A percentile compares a stretch with the other conserved stretches of the same genome.
phyloP scores from a whole-genome alignment of 2,888 invertebrate genomes.

The Heliconius hortense region DNA sequence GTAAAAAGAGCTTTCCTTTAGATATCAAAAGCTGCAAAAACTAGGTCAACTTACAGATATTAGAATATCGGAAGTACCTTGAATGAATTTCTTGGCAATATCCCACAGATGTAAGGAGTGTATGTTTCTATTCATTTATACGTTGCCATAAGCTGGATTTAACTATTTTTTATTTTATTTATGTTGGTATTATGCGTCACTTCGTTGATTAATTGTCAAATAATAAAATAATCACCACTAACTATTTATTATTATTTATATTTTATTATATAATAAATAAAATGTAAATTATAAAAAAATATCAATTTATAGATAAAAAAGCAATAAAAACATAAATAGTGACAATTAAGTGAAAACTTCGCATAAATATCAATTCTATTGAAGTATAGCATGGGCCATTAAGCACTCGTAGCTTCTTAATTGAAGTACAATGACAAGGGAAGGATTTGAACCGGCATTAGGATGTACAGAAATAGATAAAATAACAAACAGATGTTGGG shows the following conservation, averaged over 20 bases:
- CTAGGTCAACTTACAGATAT: conserved; percentile 56
- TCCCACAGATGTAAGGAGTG: conserved; percentile 37
- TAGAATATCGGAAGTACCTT: conserved; percentile 50
- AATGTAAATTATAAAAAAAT: not conserved
- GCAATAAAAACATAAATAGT: conserved; percentile 14
- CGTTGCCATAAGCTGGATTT: not conserved
- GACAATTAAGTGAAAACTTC: conserved; percentile 60
- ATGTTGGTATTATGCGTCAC: not conserved
- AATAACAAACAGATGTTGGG: conserved; percentile 74
- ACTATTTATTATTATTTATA: too few relatives aligned
- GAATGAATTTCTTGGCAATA: conserved; percentile 36
- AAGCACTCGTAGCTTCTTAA: conserved; percentile 68
- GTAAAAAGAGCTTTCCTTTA: conserved; percentile 39
- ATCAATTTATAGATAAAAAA: not conserved
- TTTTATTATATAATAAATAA: too few relatives aligned
- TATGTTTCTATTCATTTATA: conserved; percentile 5
- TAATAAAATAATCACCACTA: too few relatives aligned
- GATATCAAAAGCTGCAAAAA: conserved; percentile 46
- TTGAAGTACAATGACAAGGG: conserved; percentile 71
- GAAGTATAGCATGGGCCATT: conserved; percentile 66
- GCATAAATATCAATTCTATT: conserved; percentile 54
- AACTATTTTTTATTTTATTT: not conserved
- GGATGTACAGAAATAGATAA: conserved; percentile 70
- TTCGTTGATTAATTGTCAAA: not conserved
- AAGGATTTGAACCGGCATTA: conserved; percentile 52